Conservation (phyloP, 2,888 invertebrate genomes). For the Macrophya alboannulata region DNA sequence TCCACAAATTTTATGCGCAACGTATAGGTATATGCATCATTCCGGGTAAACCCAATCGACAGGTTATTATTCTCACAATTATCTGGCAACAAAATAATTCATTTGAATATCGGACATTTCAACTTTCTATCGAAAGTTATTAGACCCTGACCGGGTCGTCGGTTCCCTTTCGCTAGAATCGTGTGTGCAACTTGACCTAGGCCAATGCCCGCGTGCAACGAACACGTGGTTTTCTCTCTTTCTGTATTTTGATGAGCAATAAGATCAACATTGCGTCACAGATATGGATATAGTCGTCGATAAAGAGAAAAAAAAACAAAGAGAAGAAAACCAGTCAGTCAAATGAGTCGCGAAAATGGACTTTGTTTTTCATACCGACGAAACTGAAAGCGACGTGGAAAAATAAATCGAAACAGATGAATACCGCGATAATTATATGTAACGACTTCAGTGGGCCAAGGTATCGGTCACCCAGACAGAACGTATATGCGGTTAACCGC, state of each 20-base stretch:
- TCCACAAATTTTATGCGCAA: neutral
- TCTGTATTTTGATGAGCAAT: neutral
- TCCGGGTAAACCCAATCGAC: neutral
- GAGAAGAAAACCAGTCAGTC: neutral
- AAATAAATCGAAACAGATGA: neutral
- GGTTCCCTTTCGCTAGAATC: constrained; percentile 32
- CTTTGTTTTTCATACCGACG: neutral
- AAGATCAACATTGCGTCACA: constrained; percentile 19
- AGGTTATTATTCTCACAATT: neutral
- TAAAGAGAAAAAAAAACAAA: too few species aligned
- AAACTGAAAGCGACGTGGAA: neutral
- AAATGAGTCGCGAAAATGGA: constrained; percentile 13
- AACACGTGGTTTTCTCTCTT: neutral
- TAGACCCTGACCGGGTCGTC: constrained; percentile 19
- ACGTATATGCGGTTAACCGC: neutral
- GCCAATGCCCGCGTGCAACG: neutral
- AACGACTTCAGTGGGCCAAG: constrained; percentile 11
- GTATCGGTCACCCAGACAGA: constrained; percentile 33
- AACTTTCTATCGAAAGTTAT: constrained; percentile 41
- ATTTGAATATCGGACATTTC: constrained; percentile 23
- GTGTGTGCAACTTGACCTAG: constrained; percentile 18
- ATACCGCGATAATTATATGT: neutral
- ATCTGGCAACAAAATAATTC: neutral
- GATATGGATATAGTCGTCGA: neutral
- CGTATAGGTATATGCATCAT: neutral